Conservation (phyloP, 2,113 vertebrate species). For the Salminus brasiliensis region DNA sequence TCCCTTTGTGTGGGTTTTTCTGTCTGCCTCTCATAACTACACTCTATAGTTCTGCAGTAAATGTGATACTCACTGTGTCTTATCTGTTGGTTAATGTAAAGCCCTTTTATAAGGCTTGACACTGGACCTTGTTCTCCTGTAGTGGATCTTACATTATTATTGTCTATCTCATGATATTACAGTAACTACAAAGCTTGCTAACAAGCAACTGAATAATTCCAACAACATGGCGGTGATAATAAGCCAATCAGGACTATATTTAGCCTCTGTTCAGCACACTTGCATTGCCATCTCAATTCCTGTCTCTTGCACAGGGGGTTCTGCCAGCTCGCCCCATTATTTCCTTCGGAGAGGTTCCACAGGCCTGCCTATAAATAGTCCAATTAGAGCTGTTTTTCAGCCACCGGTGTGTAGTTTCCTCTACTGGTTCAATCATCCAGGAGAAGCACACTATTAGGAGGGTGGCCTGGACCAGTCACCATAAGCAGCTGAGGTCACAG, state of each 20-base stretch:
- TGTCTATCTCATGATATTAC: not conserved
- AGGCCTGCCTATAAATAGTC: constrained; percentile 54
- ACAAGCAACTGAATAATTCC: too few relatives aligned
- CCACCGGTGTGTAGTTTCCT: constrained; percentile 22
- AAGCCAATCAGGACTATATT: not conserved
- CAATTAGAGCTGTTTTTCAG: constrained; percentile 58
- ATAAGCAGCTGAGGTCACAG: constrained; percentile 27
- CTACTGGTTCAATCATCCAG: constrained; percentile 35
- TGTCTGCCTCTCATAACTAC: constrained; percentile 43
- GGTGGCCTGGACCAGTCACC: constrained; percentile 42
- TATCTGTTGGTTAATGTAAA: constrained; percentile 12
- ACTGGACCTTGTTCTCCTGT: not conserved
- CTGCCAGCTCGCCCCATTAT: constrained; percentile 43
- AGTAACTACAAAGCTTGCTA: not conserved
- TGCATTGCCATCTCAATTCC: not conserved
- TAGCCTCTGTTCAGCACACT: not conserved
- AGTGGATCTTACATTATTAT: not conserved
- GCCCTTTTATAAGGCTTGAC: not conserved
- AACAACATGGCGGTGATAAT: too few relatives aligned
- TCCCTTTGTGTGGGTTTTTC: constrained; percentile 45
- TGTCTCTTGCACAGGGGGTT: constrained; percentile 44
- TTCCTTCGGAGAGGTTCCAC: constrained; percentile 41
- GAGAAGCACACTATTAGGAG: constrained; percentile 50
- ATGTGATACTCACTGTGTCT: constrained; percentile 4
- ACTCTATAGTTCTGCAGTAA: constrained; percentile 19